Percentiles rank a stretch among this genome's conserved stretches.
phyloP scores from a whole-genome alignment of 2,113 vertebrate genomes.

The Corvus cornix region DNA sequence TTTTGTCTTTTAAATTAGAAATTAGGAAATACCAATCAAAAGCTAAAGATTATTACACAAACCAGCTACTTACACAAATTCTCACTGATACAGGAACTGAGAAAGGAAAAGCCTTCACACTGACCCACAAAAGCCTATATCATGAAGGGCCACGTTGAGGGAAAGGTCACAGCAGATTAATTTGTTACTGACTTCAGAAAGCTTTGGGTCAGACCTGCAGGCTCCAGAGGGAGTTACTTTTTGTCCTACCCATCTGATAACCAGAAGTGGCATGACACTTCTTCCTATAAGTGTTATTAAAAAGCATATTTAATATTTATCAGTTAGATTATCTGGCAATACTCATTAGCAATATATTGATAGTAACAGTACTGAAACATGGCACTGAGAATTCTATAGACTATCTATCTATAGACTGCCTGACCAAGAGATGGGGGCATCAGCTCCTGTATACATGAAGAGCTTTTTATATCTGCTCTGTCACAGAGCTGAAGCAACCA shows the following conservation, averaged over 20 bases:
- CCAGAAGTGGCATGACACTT: neutral
- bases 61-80: neutral
- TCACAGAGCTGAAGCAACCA: conserved; percentile 26
- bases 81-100: neutral
- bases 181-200: neutral
- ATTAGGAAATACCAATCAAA: neutral
- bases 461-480: conserved; percentile 40
- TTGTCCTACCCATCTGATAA: neutral
- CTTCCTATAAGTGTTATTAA: neutral
- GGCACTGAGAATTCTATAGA: neutral
- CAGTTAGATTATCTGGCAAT: neutral
- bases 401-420: neutral
- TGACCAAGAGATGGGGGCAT: neutral
- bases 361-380: neutral
- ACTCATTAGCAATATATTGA: neutral
- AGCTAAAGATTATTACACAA: neutral
- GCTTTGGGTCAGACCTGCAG: neutral
- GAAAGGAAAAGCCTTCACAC: neutral
- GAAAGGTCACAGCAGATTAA: neutral
- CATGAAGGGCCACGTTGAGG: neutral
- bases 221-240: neutral
- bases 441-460: neutral
- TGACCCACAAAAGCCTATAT: neutral
- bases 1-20: neutral
- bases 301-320: neutral